phyloP scores from a whole-genome alignment of 2,797 vertebrate species.

The Thamnophis elegans region DNA sequence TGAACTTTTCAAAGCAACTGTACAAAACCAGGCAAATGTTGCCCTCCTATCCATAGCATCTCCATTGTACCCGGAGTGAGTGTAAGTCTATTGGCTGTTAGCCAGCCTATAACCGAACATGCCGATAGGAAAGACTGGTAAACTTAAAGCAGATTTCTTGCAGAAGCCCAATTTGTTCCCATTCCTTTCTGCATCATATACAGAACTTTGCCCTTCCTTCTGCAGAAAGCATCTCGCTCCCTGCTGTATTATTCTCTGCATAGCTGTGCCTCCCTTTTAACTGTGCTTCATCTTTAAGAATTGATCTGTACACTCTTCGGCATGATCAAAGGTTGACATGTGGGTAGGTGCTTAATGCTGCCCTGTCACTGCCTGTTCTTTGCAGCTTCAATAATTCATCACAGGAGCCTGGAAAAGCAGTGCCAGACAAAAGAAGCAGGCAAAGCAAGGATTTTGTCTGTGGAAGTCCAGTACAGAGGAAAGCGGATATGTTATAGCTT shows the following conservation, averaged over 20 bases:
- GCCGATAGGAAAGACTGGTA: neutral
- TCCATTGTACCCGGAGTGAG: neutral
- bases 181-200: neutral
- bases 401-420: slow-evolving; percentile 23
- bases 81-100: neutral
- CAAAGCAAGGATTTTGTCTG: neutral
- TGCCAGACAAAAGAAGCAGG: neutral
- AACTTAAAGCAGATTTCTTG: neutral
- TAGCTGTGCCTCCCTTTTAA: slow-evolving; percentile 43
- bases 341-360: slow-evolving; percentile 26
- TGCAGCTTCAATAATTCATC: slow-evolving; percentile 54
- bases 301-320: slow-evolving; percentile 46
- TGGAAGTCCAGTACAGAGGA: neutral
- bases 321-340: slow-evolving; percentile 58
- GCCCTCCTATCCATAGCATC: neutral
- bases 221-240: neutral
- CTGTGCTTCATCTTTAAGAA: slow-evolving; percentile 43
- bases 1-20: neutral
- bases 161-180: neutral
- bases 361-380: slow-evolving; percentile 50
- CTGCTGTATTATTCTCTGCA: slow-evolving; percentile 35
- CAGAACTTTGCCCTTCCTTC: slow-evolving; percentile 20
- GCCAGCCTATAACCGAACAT: neutral
- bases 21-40: neutral
- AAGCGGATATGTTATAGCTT: neutral